These are phyloP conservation scores for Papilio polyxenes DNA, from an alignment of 1,140 invertebrate genomes.

Conservation along the genomic window DNA sequence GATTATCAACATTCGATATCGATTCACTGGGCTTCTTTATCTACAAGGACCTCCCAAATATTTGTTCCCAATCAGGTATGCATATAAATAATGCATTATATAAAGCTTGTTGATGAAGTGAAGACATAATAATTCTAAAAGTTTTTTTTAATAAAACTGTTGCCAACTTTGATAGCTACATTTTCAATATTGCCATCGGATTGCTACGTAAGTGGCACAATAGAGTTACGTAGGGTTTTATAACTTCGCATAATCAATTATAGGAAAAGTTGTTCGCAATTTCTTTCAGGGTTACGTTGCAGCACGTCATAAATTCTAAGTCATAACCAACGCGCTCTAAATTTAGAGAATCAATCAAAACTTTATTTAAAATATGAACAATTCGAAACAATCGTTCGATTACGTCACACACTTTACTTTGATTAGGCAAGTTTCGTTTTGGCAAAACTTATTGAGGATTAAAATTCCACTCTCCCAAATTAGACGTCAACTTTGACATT, in stretches of 20 bases:
- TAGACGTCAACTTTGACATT: constrained; percentile 48
- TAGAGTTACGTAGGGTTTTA: constrained; percentile 36
- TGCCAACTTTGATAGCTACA: not conserved
- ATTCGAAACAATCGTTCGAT: constrained; percentile 54
- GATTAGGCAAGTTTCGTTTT: constrained; percentile 54
- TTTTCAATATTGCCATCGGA: not conserved
- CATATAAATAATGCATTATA: not conserved
- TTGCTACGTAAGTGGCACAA: constrained; percentile 17
- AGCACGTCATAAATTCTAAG: constrained; percentile 53
- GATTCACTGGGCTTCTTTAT: constrained; percentile 53
- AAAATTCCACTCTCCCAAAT: constrained; percentile 45
- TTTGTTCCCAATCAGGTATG: constrained; percentile 7
- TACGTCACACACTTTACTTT: constrained; percentile 52
- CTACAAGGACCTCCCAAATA: constrained; percentile 68
- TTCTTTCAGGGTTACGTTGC: constrained; percentile 42
- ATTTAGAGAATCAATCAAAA: constrained; percentile 58
- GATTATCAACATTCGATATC: constrained; percentile 71
- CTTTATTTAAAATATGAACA: constrained; percentile 49
- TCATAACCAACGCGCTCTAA: constrained; percentile 49
- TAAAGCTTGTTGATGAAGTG: not conserved
- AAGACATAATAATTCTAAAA: not conserved
- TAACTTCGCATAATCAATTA: constrained; percentile 41
- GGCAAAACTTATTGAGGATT: constrained; percentile 50
- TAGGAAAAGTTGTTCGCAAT: constrained; percentile 22
- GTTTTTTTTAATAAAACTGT: constrained; percentile 23